These are phyloP conservation scores for Epinephelus fuscoguttatus DNA, from an alignment of 2,113 vertebrate species.

Conservation along the genomic window DNA sequence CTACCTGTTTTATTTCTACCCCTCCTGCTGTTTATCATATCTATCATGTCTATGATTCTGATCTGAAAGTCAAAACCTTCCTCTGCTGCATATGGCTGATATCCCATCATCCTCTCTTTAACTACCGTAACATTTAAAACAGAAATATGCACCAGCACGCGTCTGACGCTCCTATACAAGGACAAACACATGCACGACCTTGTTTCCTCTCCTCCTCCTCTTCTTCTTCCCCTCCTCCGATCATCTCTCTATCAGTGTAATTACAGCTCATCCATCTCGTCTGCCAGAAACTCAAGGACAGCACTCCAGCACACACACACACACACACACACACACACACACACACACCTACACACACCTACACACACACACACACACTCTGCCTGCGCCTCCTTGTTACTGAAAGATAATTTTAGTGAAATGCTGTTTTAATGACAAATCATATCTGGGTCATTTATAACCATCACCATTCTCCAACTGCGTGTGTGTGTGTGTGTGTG, in stretches of 20 bases:
- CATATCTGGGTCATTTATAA: constrained; percentile 75
- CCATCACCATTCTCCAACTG: constrained; percentile 47
- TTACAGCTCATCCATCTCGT: constrained; percentile 79
- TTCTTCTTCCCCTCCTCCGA: constrained; percentile 50
- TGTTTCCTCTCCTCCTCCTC: constrained; percentile 48
- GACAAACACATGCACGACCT: constrained; percentile 70
- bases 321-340: constrained; percentile 22
- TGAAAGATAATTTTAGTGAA: constrained; percentile 67
- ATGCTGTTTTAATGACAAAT: constrained; percentile 73
- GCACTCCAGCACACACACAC: constrained; percentile 32
- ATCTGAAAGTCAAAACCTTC: constrained; percentile 46
- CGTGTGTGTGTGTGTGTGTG: constrained; percentile 32
- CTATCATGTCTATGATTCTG: constrained; percentile 9
- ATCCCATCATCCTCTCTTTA: constrained; percentile 32
- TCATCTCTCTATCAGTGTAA: constrained; percentile 77
- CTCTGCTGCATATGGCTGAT: neutral
- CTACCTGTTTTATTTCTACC: rapidly evolving
- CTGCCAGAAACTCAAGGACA: constrained; percentile 77
- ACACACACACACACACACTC: constrained; percentile 7
- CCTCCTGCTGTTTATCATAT: neutral
- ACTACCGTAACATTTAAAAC: constrained; percentile 33
- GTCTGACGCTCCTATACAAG: constrained; percentile 46
- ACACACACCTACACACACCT: constrained; percentile 29
- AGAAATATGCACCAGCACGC: constrained; percentile 32
- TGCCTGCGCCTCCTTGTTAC: constrained; percentile 39